A percentile compares a stretch with the other conserved stretches of the same genome.
Conservation (phyloP, 1,140 invertebrate species). For the Panagrolaimus sp. region DNA sequence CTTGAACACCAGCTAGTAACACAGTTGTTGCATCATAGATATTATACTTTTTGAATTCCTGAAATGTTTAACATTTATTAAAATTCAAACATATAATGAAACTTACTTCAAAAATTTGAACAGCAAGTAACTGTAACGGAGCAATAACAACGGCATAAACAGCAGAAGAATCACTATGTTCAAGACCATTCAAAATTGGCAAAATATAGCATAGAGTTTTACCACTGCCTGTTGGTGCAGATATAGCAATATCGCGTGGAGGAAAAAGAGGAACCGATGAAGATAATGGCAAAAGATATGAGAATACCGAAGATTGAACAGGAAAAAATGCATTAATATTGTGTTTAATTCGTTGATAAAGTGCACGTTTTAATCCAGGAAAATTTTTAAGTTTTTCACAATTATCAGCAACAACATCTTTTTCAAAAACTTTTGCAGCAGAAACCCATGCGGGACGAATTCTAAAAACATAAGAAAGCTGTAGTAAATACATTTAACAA, state of each 20-base stretch:
- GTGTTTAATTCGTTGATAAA: slow-evolving; percentile 21
- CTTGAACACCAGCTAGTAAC: slow-evolving; percentile 19
- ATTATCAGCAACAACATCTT: slow-evolving; percentile 9
- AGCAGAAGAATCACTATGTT: not conserved
- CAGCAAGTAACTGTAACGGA: slow-evolving; percentile 24
- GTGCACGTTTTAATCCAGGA: slow-evolving; percentile 16
- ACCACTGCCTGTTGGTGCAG: slow-evolving; percentile 42
- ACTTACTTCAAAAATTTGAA: slow-evolving; percentile 35
- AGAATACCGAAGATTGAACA: slow-evolving; percentile 39
- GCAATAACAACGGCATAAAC: slow-evolving; percentile 41
- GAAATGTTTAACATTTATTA: not conserved
- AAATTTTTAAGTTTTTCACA: slow-evolving; percentile 14
- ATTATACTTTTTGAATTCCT: slow-evolving; percentile 42
- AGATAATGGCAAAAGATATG: slow-evolving; percentile 20
- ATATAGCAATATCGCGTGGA: slow-evolving; percentile 40
- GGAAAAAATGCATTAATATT: slow-evolving; percentile 35
- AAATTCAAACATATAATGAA: slow-evolving; percentile 2
- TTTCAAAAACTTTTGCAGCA: slow-evolving; percentile 20
- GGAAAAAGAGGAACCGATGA: slow-evolving; percentile 19
- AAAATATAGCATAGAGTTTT: slow-evolving; percentile 41
- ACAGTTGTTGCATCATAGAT: slow-evolving; percentile 24
- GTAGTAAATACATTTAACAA: too few species aligned
- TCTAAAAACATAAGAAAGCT: slow-evolving; percentile 18
- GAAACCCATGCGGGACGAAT: slow-evolving; percentile 26
- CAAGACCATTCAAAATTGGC: slow-evolving; percentile 38